A percentile compares a stretch with the other conserved stretches of the same genome.
These are phyloP conservation scores for Tupaia tana DNA, from an alignment of 2,113 vertebrate genomes.

Conservation along the genomic window DNA sequence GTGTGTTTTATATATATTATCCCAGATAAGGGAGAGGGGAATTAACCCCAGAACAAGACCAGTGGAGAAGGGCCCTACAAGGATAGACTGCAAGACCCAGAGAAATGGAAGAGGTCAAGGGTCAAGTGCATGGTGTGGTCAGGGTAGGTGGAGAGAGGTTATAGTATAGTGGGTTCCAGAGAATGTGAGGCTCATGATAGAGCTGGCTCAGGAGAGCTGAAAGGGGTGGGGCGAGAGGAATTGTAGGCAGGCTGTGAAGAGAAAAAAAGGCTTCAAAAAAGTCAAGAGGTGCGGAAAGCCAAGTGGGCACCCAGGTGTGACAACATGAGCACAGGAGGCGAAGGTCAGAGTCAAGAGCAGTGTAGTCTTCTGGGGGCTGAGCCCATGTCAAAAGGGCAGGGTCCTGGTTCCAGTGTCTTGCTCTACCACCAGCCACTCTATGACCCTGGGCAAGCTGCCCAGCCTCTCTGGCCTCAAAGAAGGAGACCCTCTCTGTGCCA, in stretches of 20 bases:
- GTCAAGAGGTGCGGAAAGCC: too few species aligned
- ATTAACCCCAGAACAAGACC: neutral
- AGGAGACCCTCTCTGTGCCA: neutral
- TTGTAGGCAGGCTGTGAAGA: neutral
- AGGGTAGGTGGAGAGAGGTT: neutral
- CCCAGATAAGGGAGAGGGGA: accelerated
- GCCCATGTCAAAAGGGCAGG: neutral
- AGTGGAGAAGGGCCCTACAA: neutral
- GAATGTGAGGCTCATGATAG: neutral
- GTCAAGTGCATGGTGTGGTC: neutral
- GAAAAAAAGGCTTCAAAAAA: neutral
- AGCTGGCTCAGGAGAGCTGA: neutral
- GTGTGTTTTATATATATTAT: neutral
- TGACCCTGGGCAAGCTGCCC: neutral
- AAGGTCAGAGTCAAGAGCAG: neutral
- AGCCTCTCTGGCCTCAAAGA: neutral
- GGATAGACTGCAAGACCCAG: neutral
- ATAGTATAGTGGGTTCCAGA: neutral
- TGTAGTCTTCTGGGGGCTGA: neutral
- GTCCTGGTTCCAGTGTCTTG: neutral
- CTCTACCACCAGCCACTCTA: neutral
- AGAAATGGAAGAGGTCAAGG: neutral
- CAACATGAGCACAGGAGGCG: neutral
- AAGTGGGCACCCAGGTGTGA: neutral
- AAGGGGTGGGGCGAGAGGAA: too few species aligned